Evolutionary conservation across 1,140 invertebrate genomes (phyloP), one percentile per base, ranked within the genome.

Genomic region (Scylla paramamosain): DNA sequence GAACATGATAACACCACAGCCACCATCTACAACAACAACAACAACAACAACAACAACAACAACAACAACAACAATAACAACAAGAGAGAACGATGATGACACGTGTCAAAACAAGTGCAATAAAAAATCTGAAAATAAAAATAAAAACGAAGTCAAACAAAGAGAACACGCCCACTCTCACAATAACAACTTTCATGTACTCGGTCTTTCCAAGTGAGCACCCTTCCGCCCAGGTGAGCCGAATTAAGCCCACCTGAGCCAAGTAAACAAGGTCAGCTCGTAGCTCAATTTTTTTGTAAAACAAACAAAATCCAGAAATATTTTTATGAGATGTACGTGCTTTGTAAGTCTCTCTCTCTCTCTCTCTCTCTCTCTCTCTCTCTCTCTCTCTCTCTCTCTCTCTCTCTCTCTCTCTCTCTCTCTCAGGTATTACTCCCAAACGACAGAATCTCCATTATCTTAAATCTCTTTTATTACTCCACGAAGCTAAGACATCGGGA

Each of bases 321-420:
- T 77, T 77, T 77, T n/a, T n/a, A 77, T 20, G 67, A 77, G 52
- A 1, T 59, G 16, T 14, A 59, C 52, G 52, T 20, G n/a, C 67
- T n/a, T 39, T n/a, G 67, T 77, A n/a, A 77, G 8, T 77, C 67
- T 77, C 67, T 77, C 67, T 77, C 67, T 77, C 59, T 67, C 59
- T 67, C 86, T 88, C 86, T 88, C 86, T 88, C 86, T 88, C 86
- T 88, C 86, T 88, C 86, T 88, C 87, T 88, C 87, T 88, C 87
- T 88, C 87, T 88, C 87, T 88, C 87, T 88, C 87, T 88, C 87
- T 88, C 87, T 88, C 87, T 88, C 87, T 88, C 87, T 88, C 87
- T 88, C 87, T 88, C 87, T 88, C 87, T 88, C 87, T 31, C 45
- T 45, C 87, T 45, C 46, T 88, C 32, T 48, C 46, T 88, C 46